These are phyloP conservation scores for Danaus chrysippus DNA, from an alignment of 2,888 invertebrate genomes.

Conservation along the genomic window DNA sequence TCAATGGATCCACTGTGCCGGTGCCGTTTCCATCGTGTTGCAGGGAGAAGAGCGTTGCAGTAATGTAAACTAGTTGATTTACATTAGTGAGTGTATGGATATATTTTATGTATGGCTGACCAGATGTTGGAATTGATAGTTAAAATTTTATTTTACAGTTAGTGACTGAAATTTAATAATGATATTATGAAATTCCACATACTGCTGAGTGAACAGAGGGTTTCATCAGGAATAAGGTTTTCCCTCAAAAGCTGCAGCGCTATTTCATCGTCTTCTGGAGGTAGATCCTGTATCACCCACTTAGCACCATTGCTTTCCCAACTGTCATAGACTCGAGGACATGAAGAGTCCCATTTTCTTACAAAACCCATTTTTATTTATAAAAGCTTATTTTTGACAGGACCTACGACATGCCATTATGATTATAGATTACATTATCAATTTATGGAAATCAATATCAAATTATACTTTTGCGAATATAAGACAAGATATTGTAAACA, in stretches of 20 bases:
- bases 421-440: too few relatives aligned
- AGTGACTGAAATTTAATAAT: not conserved
- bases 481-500: too few relatives aligned
- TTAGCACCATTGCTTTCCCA: constrained; percentile 48
- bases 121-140: not conserved
- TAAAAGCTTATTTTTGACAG: not conserved
- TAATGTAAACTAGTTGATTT: not conserved
- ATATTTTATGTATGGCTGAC: not conserved
- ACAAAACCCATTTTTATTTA: constrained; percentile 33
- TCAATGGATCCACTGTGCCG: too few relatives aligned
- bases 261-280: constrained; percentile 53
- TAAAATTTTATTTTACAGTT: not conserved
- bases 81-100: not conserved
- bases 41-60: too few relatives aligned
- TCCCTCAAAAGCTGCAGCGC: constrained; percentile 43
- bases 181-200: constrained; percentile 8
- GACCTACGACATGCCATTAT: too few relatives aligned
- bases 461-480: too few relatives aligned
- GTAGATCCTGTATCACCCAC: constrained; percentile 57
- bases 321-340: constrained; percentile 49
- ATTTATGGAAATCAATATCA: too few relatives aligned
- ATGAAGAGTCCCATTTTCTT: constrained; percentile 36
- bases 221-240: constrained; percentile 51
- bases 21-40: too few relatives aligned
- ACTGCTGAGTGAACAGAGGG: constrained; percentile 46